These are phyloP conservation scores for Ctena decussata DNA, from an alignment of 2,888 invertebrate genomes.

Conservation along the genomic window DNA sequence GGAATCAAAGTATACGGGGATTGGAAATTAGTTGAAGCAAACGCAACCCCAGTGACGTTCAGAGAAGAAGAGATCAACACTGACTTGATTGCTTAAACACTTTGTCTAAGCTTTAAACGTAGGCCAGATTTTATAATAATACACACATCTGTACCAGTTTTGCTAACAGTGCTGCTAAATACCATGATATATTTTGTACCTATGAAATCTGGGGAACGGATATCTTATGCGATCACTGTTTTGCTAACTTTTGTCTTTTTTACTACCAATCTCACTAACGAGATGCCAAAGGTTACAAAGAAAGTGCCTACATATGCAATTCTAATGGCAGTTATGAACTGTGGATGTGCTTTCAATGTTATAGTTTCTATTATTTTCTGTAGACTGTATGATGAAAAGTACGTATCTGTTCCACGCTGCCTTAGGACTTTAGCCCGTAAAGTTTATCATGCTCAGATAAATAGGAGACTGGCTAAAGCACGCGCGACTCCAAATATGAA, in stretches of 20 bases:
- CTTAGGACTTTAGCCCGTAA: not conserved
- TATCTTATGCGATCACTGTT: not conserved
- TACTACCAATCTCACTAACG: not conserved
- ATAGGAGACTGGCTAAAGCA: not conserved
- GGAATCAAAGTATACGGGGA: not conserved
- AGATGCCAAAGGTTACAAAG: not conserved
- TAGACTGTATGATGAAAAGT: not conserved
- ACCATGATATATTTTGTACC: not conserved
- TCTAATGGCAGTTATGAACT: not conserved
- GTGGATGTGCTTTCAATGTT: not conserved
- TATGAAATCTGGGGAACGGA: not conserved
- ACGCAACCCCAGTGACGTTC: not conserved
- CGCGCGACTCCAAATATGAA: not conserved
- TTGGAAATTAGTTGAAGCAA: not conserved
- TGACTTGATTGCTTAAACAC: not conserved
- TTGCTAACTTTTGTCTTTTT: not conserved
- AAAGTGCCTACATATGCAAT: not conserved
- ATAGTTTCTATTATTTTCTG: not conserved
- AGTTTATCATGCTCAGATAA: not conserved
- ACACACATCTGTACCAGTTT: not conserved
- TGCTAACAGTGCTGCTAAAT: not conserved
- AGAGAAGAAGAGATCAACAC: not conserved
- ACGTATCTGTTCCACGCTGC: not conserved
- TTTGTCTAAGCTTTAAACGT: not conserved
- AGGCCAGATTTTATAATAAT: not conserved